Conservation (phyloP, 2,888 invertebrate species). For the Plebejus argus region DNA sequence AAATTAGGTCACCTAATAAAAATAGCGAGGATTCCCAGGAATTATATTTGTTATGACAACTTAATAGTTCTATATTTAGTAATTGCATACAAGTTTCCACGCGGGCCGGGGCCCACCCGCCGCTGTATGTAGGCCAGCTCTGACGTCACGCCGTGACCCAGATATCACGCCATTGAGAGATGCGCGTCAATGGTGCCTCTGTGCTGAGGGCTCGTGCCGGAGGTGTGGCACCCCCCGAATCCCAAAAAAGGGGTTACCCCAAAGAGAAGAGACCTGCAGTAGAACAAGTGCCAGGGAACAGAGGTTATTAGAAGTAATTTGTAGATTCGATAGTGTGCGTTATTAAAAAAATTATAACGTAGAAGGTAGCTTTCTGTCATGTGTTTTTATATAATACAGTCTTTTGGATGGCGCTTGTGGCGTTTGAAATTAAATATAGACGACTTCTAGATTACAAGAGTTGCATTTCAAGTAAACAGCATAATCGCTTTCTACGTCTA, state of each 20-base stretch:
- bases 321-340: not conserved
- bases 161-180: conserved; percentile 74
- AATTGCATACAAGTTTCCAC: conserved; percentile 61
- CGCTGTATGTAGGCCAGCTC: conserved; percentile 70
- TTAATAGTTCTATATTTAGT: conserved; percentile 63
- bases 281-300: not conserved
- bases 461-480: no score
- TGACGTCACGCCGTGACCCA: conserved; percentile 78
- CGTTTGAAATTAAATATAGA: no score
- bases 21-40: conserved; percentile 3
- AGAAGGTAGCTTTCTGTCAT: not conserved
- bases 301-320: not conserved
- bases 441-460: no score
- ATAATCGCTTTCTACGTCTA: no score
- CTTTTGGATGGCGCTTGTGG: no score
- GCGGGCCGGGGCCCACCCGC: conserved; percentile 64
- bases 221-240: conserved; percentile 43
- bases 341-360: not conserved
- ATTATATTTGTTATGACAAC: conserved; percentile 38
- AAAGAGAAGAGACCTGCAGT: not conserved
- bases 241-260: not conserved
- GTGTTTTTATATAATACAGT: no score
- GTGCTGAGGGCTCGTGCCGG: conserved; percentile 42
- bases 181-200: conserved; percentile 76
- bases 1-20: not conserved